These are phyloP conservation scores for Drosophila sordidapex DNA, from an alignment of 2,888 invertebrate species.

Conservation along the genomic window DNA sequence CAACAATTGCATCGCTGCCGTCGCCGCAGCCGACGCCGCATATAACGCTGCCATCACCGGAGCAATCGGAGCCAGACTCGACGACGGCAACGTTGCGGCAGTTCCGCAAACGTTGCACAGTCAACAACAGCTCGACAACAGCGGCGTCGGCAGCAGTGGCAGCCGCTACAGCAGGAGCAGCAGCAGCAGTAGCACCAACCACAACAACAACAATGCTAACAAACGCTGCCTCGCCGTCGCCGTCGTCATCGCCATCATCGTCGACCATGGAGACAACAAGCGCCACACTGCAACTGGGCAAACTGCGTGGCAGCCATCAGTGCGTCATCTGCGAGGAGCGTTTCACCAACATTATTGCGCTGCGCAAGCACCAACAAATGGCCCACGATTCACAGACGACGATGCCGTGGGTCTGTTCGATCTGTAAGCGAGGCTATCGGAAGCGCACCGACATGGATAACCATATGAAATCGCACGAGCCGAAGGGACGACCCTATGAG, in stretches of 20 bases:
- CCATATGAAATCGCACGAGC: constrained; percentile 82
- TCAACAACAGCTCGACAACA: constrained; percentile 6
- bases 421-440: constrained; percentile 80
- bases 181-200: constrained; percentile 6
- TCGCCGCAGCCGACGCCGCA: constrained; percentile 65
- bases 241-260: constrained; percentile 70
- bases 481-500: constrained; percentile 81
- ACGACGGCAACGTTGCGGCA: constrained; percentile 79
- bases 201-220: constrained; percentile 26
- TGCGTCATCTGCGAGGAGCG: constrained; percentile 78
- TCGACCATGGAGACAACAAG: constrained; percentile 61
- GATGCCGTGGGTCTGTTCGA: constrained; percentile 78
- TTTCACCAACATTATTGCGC: constrained; percentile 77
- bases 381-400: constrained; percentile 74
- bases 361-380: constrained; percentile 80
- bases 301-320: constrained; percentile 69
- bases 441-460: constrained; percentile 81
- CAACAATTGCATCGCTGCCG: constrained; percentile 64
- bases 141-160: background rate
- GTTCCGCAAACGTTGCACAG: constrained; percentile 73
- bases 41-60: constrained; percentile 79
- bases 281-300: constrained; percentile 40
- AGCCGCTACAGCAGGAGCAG: background rate
- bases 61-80: constrained; percentile 82
- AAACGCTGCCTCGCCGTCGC: constrained; percentile 50